Evolutionary conservation across 1,140 invertebrate genomes (phyloP).

Genomic region (Drosophila grimshawi): DNA sequence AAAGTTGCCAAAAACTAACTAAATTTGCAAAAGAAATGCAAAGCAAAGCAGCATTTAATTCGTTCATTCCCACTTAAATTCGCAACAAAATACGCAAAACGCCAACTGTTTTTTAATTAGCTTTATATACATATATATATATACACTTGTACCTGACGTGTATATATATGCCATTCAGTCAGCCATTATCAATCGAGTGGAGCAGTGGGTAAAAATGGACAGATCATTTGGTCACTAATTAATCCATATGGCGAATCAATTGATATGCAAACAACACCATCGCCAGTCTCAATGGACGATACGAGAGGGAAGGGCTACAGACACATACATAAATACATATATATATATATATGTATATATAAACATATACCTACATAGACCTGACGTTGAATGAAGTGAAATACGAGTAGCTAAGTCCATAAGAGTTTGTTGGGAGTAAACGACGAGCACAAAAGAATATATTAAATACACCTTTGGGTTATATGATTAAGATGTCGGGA

Average conservation of each 20-base stretch:
- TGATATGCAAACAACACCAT: slow-evolving; percentile 58
- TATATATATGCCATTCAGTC: slow-evolving; percentile 1
- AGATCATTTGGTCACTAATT: slow-evolving; percentile 54
- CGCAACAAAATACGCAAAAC: slow-evolving; percentile 66
- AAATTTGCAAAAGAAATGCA: no score
- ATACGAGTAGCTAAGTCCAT: no score
- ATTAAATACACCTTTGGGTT: no score
- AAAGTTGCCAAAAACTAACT: not conserved
- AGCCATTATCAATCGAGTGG: slow-evolving; percentile 6
- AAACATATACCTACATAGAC: no score
- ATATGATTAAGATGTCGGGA: no score
- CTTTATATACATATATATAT: slow-evolving; percentile 17
- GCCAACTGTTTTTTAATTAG: slow-evolving; percentile 63
- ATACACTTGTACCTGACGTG: no score
- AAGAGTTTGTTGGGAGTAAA: no score
- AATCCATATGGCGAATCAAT: slow-evolving; percentile 43
- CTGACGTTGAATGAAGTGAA: no score
- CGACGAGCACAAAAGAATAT: no score
- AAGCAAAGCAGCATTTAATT: slow-evolving; percentile 18
- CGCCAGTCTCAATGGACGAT: no score
- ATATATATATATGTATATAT: no score
- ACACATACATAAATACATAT: not conserved
- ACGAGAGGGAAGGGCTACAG: not conserved
- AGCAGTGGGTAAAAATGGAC: slow-evolving; percentile 31
- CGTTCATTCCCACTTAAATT: slow-evolving; percentile 45